phyloP scores from a whole-genome alignment of 1,140 invertebrate genomes.

The Diplogasteroides magnus region DNA sequence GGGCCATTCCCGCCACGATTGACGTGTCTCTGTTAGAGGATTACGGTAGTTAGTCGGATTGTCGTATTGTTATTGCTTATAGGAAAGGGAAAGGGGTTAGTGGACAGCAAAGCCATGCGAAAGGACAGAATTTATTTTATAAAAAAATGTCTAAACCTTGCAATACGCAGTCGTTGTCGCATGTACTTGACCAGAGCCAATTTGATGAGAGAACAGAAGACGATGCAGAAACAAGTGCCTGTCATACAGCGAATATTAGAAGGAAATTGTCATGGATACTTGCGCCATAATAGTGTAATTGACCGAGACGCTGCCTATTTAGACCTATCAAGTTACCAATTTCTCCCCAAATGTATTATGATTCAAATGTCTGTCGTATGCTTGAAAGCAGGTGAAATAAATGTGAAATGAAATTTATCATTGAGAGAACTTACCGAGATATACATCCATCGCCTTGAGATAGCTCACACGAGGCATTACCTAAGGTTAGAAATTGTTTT shows the following conservation, averaged over 20 bases:
- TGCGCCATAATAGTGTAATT: not conserved
- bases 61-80: slow-evolving; percentile 5
- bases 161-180: slow-evolving; percentile 27
- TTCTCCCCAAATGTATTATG: too few relatives aligned
- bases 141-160: slow-evolving; percentile 16
- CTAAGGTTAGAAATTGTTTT: slow-evolving; percentile 68
- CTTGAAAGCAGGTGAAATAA: not conserved
- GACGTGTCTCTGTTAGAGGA: slow-evolving; percentile 11
- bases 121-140: too few relatives aligned
- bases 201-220: slow-evolving; percentile 37
- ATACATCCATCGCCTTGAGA: slow-evolving; percentile 94
- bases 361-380: too few relatives aligned
- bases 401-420: not conserved
- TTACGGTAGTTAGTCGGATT: slow-evolving; percentile 4
- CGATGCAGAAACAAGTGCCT: slow-evolving; percentile 56
- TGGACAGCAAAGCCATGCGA: not conserved
- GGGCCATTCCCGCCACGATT: slow-evolving; percentile 11
- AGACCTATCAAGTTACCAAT: too few relatives aligned
- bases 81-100: slow-evolving; percentile 2
- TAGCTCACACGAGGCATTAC: slow-evolving; percentile 67
- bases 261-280: not conserved
- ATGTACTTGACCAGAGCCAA: slow-evolving; percentile 37
- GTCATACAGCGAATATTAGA: not conserved
- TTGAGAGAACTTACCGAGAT: slow-evolving; percentile 66
- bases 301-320: not conserved